Base-by-base conservation (phyloP, 2,888 invertebrate genomes). In the Drosophila dives region DNA sequence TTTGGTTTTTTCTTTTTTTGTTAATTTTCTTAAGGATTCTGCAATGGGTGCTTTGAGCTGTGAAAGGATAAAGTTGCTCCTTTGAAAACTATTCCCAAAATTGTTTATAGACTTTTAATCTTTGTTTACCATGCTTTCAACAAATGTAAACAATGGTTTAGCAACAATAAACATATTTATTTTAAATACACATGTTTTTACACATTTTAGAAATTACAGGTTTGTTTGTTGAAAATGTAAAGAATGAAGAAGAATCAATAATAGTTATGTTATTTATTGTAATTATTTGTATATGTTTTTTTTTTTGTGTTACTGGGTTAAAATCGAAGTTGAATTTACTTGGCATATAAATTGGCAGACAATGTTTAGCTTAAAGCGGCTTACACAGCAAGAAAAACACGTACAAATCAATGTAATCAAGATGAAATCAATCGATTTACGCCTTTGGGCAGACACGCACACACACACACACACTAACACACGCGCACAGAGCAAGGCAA, bases 371-470 rank as follows among this genome's bases (percentile, higher is more conserved):
- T 64, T 64, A 53, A 83, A 83, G 72, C 60, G 73, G 63, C 81
- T 77, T 80, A 75, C 56, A 40, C 67, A 32, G 32, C 36, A 48
- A 48, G 26, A 56, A 66, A 17, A 51, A 55, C 36, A 55, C 56
- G 33, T 60, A 63, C 69, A 83, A 84, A 84, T 84, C 88, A 84
- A 88, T 80, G 86, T 83, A 88, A 86, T 87, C 82, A 87, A 82
- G 85, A 72, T 85, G 77, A 81, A 83, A 84, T 82, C 88, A 85
- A 79, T 79, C 77, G 80, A 81, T 81, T 81, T 71, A 72, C 72
- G 72, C 80, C 75, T 75, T 75, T 61, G 36, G 65, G 65, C 69
- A 60, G 49, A 64, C 60, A 42, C 34, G 50, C 64, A 49, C 45
- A 45, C 40, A 33, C 23, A 23, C 23, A 23, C 32, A 20, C 17